phyloP scores from a whole-genome alignment of 2,888 invertebrate genomes.

The Drosophila flavopinicola region DNA sequence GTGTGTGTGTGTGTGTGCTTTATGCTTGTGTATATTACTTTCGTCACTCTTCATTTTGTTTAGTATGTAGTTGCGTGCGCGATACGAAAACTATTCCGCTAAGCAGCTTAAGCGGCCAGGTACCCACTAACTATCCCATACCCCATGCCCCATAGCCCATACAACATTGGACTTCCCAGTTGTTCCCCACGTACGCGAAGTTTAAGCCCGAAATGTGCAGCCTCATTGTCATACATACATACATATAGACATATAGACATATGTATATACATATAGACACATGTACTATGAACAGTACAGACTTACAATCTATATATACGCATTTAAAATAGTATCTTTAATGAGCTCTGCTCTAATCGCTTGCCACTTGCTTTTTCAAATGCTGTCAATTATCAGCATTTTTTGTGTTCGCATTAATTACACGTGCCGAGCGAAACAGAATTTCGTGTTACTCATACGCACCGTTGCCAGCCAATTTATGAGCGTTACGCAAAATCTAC shows the following conservation, averaged over 20 bases:
- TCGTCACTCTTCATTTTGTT: constrained; percentile 23
- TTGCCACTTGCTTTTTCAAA: constrained; percentile 7
- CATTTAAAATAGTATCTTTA: constrained; percentile 9
- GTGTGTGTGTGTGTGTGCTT: not conserved
- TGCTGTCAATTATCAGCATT: constrained; percentile 39
- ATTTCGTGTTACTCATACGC: constrained; percentile 62
- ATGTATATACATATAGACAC: not conserved
- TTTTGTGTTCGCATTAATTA: constrained; percentile 47
- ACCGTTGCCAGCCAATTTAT: constrained; percentile 47
- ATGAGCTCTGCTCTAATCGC: constrained; percentile 25
- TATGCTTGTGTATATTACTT: not conserved
- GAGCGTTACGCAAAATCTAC: constrained; percentile 32
- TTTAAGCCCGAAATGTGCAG: not conserved
- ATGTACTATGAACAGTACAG: too few relatives aligned
- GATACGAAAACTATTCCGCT: constrained; percentile 25
- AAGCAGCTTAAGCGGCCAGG: constrained; percentile 3
- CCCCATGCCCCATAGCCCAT: too few relatives aligned
- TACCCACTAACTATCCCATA: not conserved
- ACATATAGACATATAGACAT: not conserved
- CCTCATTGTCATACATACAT: constrained; percentile 1
- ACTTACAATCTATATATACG: too few relatives aligned
- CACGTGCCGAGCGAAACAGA: constrained; percentile 47
- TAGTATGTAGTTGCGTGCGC: constrained; percentile 22
- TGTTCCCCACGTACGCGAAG: not conserved
- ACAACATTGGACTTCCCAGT: not conserved